Percentiles rank a stretch among this genome's conserved stretches.
Conservation (phyloP, 2,888 invertebrate species). For the Microctonus brassicae region DNA sequence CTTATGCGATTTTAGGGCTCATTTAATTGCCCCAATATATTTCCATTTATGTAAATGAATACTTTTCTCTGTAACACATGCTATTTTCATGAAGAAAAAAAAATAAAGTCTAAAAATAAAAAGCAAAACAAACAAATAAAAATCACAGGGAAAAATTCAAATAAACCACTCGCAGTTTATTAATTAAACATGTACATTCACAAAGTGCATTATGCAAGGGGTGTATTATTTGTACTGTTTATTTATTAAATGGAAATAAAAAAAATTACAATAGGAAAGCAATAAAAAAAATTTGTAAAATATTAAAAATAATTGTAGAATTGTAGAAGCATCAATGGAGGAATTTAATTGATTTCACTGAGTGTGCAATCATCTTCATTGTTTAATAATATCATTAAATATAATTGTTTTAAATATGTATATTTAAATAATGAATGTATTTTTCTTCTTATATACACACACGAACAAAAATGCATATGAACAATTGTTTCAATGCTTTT, state of each 20-base stretch:
- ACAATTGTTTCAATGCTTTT: no score
- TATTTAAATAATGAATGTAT: background rate
- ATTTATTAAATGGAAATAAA: no score
- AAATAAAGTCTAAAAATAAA: no score
- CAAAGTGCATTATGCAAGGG: no score
- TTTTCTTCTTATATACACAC: background rate
- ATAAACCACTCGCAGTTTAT: background rate
- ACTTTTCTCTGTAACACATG: slow-evolving; percentile 27
- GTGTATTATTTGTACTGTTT: no score
- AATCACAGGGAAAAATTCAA: background rate
- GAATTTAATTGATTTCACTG: slow-evolving; percentile 49
- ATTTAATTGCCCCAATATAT: background rate
- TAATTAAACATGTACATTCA: no score
- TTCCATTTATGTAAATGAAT: background rate
- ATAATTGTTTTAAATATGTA: background rate
- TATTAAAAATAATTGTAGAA: slow-evolving; percentile 45
- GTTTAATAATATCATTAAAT: background rate
- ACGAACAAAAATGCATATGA: background rate
- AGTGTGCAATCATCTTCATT: slow-evolving; percentile 46
- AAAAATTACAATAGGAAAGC: slow-evolving; percentile 22
- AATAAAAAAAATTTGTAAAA: slow-evolving; percentile 41
- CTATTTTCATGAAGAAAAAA: background rate
- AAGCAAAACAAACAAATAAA: background rate
- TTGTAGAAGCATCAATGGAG: slow-evolving; percentile 47
- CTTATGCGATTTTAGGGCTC: background rate